These are phyloP conservation scores for Lottia gigantea DNA, from an alignment of 2,888 invertebrate species.

Conservation along the genomic window DNA sequence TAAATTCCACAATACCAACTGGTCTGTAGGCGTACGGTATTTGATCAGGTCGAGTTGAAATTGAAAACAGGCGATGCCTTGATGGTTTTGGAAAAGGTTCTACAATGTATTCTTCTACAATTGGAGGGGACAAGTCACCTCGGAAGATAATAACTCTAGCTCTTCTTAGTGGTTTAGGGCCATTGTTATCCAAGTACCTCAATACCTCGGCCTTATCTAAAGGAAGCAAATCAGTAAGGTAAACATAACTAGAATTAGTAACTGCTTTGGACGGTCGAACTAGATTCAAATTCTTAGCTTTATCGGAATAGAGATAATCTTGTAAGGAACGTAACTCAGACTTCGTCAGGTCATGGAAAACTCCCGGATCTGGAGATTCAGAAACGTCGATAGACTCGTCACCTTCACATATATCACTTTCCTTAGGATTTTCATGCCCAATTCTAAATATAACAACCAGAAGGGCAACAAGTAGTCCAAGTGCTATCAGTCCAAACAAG, in stretches of 20 bases:
- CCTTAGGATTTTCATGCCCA: background rate
- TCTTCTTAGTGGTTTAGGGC: slow-evolving; percentile 34
- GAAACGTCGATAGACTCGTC: slow-evolving; percentile 28
- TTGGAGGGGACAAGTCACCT: slow-evolving; percentile 39
- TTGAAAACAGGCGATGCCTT: slow-evolving; percentile 26
- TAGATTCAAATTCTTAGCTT: slow-evolving; percentile 33
- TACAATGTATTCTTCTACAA: slow-evolving; percentile 47
- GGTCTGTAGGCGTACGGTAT: slow-evolving; percentile 46
- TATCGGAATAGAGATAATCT: slow-evolving; percentile 28
- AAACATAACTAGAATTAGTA: slow-evolving; percentile 32
- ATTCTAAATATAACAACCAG: slow-evolving; percentile 19
- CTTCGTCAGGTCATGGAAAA: slow-evolving; percentile 42
- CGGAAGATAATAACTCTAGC: slow-evolving; percentile 47
- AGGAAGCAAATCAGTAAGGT: slow-evolving; percentile 38
- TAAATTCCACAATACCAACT: slow-evolving; percentile 36
- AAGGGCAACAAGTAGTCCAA: slow-evolving; percentile 32
- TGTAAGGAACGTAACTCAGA: slow-evolving; percentile 33
- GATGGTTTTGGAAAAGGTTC: slow-evolving; percentile 47
- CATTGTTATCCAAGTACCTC: slow-evolving; percentile 30
- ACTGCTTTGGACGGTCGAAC: slow-evolving; percentile 13
- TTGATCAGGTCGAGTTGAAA: slow-evolving; percentile 24
- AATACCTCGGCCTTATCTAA: slow-evolving; percentile 39
- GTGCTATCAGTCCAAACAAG: slow-evolving; percentile 31
- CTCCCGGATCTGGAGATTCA: slow-evolving; percentile 36
- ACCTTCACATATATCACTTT: background rate